Base-by-base conservation (phyloP, 2,888 invertebrate species). In the Rhogogaster chlorosoma region DNA sequence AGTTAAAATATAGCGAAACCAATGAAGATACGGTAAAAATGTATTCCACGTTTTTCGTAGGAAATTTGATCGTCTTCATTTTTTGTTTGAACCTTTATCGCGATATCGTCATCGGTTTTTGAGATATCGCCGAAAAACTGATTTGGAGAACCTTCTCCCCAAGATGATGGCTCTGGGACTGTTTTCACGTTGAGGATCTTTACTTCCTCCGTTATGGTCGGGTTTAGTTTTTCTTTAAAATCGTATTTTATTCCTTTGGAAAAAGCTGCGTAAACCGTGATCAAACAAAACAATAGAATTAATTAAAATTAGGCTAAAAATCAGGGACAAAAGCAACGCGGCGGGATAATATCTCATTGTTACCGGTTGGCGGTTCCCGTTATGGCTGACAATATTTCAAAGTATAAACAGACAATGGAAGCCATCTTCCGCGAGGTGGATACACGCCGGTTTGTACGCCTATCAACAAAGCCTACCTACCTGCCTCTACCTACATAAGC, bases 311-410 rank as follows among this genome's bases (percentile, higher is more conserved):
- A 90, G 89, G 88, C 88, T 87, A 89, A 90, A 90, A 86, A 88
- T 88, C 87, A 73, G 42, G 38, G 73, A 38, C 73, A 38, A 38
- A 73, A 38, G 38, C 38, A 29, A 15, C 15, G 73, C 73, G 42
- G 22, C 45, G 26, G 22, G 26, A 38, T 73, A 73, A 73, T 73
- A 73, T 73, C 73, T 42, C 73, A 73, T 73, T 73, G 73, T 86
- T 87, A 84, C 86, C 61, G 67, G 67, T 67, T 26, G 80, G 67
- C 84, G 67, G 67, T 67, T 26, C 53, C 3, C 85, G 91, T 91
- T 91, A 91, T 90, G 89, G 87, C 85, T 84, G 89, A 91, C 91
- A 91, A 92, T 92, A 92, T 92, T 92, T 92, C 92, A 92, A 92
- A 92, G 91, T 92, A 89, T 90, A 89, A 89, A 88, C 88, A 89